Conservation (phyloP, 53 echinoderm and acorn worm genomes). For the Holothuria scabra region DNA sequence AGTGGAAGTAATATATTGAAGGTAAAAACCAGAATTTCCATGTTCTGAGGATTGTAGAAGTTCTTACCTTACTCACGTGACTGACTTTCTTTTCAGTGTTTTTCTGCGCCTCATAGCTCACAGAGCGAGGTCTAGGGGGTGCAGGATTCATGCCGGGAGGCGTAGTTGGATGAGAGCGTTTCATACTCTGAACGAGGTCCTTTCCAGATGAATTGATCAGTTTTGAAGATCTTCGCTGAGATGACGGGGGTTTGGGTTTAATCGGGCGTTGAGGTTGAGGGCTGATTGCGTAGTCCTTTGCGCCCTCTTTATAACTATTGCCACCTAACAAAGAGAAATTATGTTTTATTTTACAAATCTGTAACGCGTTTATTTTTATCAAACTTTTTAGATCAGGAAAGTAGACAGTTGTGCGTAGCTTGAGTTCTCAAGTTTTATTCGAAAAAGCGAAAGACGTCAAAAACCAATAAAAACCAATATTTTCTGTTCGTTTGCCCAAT, state of each 20-base stretch:
- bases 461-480: too few relatives aligned
- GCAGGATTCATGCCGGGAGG: not conserved
- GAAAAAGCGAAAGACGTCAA: too few relatives aligned
- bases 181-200: slow-evolving; percentile 23
- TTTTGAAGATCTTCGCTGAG: slow-evolving; percentile 24
- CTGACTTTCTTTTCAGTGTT: not conserved
- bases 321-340: slow-evolving; percentile 53
- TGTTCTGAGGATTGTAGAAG: too few relatives aligned
- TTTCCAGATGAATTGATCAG: not conserved
- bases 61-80: not conserved
- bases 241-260: slow-evolving; percentile 12
- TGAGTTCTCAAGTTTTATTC: too few relatives aligned
- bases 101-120: slow-evolving; percentile 4
- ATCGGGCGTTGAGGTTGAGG: not conserved
- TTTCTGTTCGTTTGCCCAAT: too few relatives aligned
- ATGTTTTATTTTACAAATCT: too few relatives aligned
- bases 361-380: too few relatives aligned
- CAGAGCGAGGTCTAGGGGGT: not conserved
- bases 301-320: slow-evolving; percentile 7
- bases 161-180: slow-evolving; percentile 26
- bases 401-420: too few relatives aligned
- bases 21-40: too few relatives aligned
- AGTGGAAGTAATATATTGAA: too few relatives aligned
- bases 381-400: too few relatives aligned
- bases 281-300: slow-evolving; percentile 12